Percentiles rank a stretch among this genome's conserved stretches.
Conservation (phyloP, 2,113 vertebrate species). For the Romanogobio albipinnatus region DNA sequence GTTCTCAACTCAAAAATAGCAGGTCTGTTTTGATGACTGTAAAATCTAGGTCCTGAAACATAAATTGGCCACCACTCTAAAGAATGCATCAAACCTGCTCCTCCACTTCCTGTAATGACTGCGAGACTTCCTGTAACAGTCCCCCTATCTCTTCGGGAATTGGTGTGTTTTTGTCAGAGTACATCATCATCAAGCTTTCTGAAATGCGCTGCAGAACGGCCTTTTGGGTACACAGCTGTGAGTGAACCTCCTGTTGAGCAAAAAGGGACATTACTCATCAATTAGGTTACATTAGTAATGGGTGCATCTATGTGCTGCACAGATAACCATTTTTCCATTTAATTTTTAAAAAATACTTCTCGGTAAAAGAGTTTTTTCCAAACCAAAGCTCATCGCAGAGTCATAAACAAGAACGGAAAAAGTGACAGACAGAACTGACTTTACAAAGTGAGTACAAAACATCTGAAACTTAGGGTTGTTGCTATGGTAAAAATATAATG, state of each 20-base stretch:
- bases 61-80: neutral
- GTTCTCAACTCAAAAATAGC: neutral
- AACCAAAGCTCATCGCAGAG: neutral
- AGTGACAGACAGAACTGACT: neutral
- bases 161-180: constrained; percentile 77
- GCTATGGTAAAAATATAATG: neutral
- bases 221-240: constrained; percentile 77
- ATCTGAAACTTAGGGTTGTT: neutral
- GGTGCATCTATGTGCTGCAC: neutral
- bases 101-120: constrained; percentile 78
- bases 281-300: neutral
- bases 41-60: neutral
- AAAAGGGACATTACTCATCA: constrained; percentile 9
- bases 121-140: constrained; percentile 79
- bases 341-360: neutral
- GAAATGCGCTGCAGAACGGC: constrained; percentile 78
- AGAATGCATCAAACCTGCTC: constrained; percentile 81
- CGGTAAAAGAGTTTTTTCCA: neutral
- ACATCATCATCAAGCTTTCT: constrained; percentile 82
- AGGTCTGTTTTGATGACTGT: neutral
- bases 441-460: neutral
- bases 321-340: constrained; percentile 13
- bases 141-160: constrained; percentile 81
- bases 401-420: constrained; percentile 1
- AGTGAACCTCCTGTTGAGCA: constrained; percentile 79